Evolutionary conservation across 2,797 vertebrate genomes (phyloP).

Genomic region (Galago senegalensis): DNA sequence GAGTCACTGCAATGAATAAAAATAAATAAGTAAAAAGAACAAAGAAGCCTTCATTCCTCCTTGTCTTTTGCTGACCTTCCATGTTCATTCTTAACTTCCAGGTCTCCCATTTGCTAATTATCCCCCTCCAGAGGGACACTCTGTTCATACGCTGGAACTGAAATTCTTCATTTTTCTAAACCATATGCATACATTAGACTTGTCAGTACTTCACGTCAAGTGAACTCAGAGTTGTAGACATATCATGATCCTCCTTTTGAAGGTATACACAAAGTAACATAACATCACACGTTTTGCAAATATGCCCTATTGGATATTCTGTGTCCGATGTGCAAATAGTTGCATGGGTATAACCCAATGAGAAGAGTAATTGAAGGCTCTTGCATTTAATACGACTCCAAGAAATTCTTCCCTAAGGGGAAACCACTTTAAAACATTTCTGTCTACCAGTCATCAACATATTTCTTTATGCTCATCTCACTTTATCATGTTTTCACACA

Average conservation of each 20-base stretch:
- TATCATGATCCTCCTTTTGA: not conserved
- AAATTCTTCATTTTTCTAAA: not conserved
- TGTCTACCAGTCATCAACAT: not conserved
- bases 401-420: not conserved
- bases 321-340: not conserved
- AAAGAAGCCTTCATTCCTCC: not conserved
- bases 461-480: not conserved
- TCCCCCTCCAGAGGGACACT: not conserved
- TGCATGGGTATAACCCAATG: not conserved
- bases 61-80: not conserved
- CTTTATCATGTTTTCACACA: not conserved
- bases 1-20: not conserved
- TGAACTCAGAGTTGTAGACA: not conserved
- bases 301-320: not conserved
- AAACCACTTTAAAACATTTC: not conserved
- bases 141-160: not conserved
- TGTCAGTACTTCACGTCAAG: not conserved
- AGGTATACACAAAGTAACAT: not conserved
- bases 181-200: too few relatives aligned
- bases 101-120: not conserved
- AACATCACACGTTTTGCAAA: not conserved
- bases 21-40: not conserved
- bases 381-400: not conserved
- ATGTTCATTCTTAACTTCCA: not conserved
- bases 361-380: not conserved